phyloP scores from a whole-genome alignment of 2,888 invertebrate genomes.

The Caenorhabditis virilis region DNA sequence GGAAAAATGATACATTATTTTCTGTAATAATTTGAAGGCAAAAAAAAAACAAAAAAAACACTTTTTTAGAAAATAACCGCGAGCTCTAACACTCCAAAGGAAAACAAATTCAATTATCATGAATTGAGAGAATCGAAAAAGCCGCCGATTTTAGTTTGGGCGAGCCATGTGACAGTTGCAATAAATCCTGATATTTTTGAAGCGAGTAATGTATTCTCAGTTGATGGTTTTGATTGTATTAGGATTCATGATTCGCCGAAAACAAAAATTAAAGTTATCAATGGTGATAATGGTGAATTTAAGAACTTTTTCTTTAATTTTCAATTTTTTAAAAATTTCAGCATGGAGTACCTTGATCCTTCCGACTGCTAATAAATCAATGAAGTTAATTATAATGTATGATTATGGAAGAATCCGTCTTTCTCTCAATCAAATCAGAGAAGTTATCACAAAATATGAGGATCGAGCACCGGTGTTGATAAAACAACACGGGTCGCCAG shows the following conservation, averaged over 20 bases:
- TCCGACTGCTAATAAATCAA: background rate
- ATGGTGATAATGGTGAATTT: slow-evolving; percentile 2
- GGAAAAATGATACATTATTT: too few species aligned
- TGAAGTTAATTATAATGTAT: background rate
- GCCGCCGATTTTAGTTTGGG: slow-evolving; percentile 26
- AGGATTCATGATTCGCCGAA: slow-evolving; percentile 7
- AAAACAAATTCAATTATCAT: background rate
- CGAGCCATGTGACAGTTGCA: slow-evolving; percentile 15
- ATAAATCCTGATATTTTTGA: slow-evolving; percentile 25
- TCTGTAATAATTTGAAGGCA: too few species aligned
- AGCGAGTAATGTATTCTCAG: slow-evolving; percentile 5
- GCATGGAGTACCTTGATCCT: background rate
- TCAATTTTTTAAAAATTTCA: background rate
- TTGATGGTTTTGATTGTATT: slow-evolving; percentile 6
- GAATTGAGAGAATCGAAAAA: slow-evolving; percentile 10
- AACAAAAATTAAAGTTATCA: background rate
- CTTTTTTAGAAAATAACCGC: background rate
- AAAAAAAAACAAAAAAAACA: too few species aligned
- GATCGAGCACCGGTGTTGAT: too few species aligned
- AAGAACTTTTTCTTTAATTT: background rate
- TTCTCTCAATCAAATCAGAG: background rate
- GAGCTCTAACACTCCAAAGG: background rate
- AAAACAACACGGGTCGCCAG: too few species aligned
- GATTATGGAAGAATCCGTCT: background rate
- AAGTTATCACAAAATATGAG: too few species aligned